phyloP scores from a whole-genome alignment of 1,140 invertebrate species.

The Macrostomum lignano region DNA sequence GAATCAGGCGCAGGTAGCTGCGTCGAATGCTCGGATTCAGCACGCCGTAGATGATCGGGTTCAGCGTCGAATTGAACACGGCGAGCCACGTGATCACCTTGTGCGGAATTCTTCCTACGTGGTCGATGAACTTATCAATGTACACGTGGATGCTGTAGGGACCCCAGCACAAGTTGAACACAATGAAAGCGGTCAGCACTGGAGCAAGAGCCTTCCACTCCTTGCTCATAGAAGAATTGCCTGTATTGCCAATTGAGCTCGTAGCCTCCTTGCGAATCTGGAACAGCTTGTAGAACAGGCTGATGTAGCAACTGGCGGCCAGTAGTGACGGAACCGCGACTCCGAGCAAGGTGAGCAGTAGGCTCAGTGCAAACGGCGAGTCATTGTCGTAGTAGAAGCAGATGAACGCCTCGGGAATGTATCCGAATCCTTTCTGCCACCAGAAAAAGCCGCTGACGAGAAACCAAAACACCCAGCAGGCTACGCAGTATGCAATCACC shows the following conservation, averaged over 20 bases:
- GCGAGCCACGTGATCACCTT: slow-evolving; percentile 1
- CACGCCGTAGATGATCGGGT: background rate
- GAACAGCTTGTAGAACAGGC: background rate
- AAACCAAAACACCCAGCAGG: slow-evolving; percentile 1
- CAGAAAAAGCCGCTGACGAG: too few relatives aligned
- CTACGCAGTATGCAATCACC: background rate
- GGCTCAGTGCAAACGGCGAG: background rate
- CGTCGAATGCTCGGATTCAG: background rate
- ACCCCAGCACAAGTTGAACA: background rate
- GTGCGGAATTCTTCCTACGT: background rate
- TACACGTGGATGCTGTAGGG: slow-evolving; percentile 2
- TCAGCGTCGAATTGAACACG: background rate
- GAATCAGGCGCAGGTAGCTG: too few relatives aligned
- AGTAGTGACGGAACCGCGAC: background rate
- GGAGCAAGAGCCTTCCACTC: background rate
- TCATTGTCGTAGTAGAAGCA: background rate
- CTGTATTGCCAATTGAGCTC: background rate
- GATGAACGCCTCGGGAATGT: slow-evolving; percentile 1
- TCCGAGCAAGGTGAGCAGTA: background rate
- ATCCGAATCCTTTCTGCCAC: slow-evolving; percentile 1
- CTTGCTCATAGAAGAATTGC: background rate
- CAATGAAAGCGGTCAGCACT: background rate
- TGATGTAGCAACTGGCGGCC: background rate
- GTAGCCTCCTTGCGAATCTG: background rate
- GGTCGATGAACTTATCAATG: background rate